Conservation (phyloP, 2,888 invertebrate genomes). For the Tetragonisca angustula region DNA sequence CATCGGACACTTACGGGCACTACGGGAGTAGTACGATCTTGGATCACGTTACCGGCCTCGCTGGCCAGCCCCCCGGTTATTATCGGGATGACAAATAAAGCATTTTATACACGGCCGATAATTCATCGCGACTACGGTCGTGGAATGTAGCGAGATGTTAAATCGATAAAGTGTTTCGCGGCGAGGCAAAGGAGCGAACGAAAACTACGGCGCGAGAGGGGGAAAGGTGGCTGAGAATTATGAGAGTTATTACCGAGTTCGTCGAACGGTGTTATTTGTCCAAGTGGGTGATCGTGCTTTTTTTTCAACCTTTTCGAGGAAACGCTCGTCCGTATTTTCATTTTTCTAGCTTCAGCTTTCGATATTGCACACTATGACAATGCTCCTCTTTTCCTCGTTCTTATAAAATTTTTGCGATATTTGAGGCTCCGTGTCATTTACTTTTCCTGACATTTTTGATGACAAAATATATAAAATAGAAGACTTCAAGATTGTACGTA, state of each 20-base stretch:
- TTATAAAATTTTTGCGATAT: too few species aligned
- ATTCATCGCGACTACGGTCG: constrained; percentile 58
- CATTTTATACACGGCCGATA: constrained; percentile 58
- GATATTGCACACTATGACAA: neutral
- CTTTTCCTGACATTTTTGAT: too few species aligned
- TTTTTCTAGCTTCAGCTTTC: too few species aligned
- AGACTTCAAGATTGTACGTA: too few species aligned
- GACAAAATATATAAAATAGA: too few species aligned
- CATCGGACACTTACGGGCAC: constrained; percentile 7
- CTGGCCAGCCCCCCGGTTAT: constrained; percentile 43
- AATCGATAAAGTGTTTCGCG: constrained; percentile 61
- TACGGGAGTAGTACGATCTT: constrained; percentile 61
- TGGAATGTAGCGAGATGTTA: constrained; percentile 60
- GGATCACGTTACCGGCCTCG: constrained; percentile 59
- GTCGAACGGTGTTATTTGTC: constrained; percentile 54
- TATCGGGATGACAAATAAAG: constrained; percentile 68
- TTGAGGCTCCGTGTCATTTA: too few species aligned
- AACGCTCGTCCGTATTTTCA: neutral
- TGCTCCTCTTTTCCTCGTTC: too few species aligned
- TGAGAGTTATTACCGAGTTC: constrained; percentile 63
- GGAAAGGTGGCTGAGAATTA: constrained; percentile 44
- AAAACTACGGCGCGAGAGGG: constrained; percentile 1
- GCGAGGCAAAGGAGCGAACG: constrained; percentile 36
- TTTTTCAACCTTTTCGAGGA: constrained; percentile 3
- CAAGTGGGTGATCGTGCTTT: constrained; percentile 9